Evolutionary conservation across 2,113 vertebrate species (phyloP), one percentile per base, ranked within the genome.

Genomic region (Cromileptes altivelis): DNA sequence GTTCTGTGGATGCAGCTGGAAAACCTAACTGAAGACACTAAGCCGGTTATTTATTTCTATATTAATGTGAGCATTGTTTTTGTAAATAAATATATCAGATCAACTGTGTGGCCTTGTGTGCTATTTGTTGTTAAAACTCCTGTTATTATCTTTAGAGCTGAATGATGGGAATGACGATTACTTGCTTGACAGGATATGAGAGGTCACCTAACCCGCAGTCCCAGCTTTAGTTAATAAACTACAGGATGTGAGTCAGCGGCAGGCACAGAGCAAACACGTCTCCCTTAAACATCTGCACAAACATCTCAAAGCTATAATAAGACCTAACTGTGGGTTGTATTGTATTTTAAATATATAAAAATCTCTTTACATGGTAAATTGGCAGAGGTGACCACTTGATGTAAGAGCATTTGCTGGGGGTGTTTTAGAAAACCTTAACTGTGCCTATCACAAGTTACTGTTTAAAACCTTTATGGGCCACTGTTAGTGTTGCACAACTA

Each of bases 11-110:
- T 75, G 55, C 81, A 89, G 76, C 76, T 85, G 70, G 86, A 80
- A 45, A 91, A 80, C 6, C 15, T 53, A 45, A 78, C 55, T 37
- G 1, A 15, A 70, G 23, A 75, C 9, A 69, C 53, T 60, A 12
- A 60, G 14, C 63, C 40, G 30, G 27, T 67, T 92, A 92, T 93
- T 91, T 93, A 91, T 93, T 91, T 94, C 89, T 85, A 49, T 88
- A 86, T 57, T 1, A 49, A 64, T 42, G 45, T 70, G 12, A 5
- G 11, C 1, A 1, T 21, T 82, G 23, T 86, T 81, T 83, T 80
- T 75, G 15, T 30, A 58, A 94, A 92, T 92, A 93, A 93, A 94
- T 55, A 68, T n/a, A 72, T 60, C 30, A 61, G 49, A 85, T 67
- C 3, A 87, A 80, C 18, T 37, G 4, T 27, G 47, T 67, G 49